Percentiles rank a stretch among this genome's conserved stretches.
Conservation (phyloP, 2,888 invertebrate species). For the Helicoverpa assulta region DNA sequence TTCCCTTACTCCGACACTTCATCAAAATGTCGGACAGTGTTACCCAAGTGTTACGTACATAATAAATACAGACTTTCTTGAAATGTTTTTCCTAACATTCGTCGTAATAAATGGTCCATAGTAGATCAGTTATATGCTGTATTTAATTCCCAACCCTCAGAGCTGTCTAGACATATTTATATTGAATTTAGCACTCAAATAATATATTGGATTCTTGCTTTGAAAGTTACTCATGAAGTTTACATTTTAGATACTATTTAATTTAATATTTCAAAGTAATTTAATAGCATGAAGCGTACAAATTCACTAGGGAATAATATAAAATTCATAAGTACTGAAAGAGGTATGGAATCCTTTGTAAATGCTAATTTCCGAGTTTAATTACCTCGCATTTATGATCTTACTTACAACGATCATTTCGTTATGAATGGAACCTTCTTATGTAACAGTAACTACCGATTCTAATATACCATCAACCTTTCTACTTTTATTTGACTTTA, state of each 20-base stretch:
- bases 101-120: constrained; percentile 24
- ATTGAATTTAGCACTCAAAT: constrained; percentile 6
- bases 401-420: constrained; percentile 27
- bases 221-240: neutral
- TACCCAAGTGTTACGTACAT: neutral
- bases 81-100: constrained; percentile 14
- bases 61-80: neutral
- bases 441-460: constrained; percentile 6
- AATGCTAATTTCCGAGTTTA: constrained; percentile 36
- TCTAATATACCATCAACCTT: too few species aligned
- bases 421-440: constrained; percentile 25
- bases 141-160: neutral
- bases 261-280: neutral
- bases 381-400: constrained; percentile 48
- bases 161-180: neutral
- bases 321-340: constrained; percentile 32
- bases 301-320: neutral
- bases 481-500: too few species aligned
- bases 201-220: constrained; percentile 11
- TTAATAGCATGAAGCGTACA: neutral
- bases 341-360: constrained; percentile 17
- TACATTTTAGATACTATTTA: too few species aligned
- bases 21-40: constrained; percentile 5
- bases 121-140: constrained; percentile 4
- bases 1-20: neutral